These are phyloP conservation scores for Pygocentrus nattereri DNA, from an alignment of 2,797 vertebrate genomes.

Conservation along the genomic window DNA sequence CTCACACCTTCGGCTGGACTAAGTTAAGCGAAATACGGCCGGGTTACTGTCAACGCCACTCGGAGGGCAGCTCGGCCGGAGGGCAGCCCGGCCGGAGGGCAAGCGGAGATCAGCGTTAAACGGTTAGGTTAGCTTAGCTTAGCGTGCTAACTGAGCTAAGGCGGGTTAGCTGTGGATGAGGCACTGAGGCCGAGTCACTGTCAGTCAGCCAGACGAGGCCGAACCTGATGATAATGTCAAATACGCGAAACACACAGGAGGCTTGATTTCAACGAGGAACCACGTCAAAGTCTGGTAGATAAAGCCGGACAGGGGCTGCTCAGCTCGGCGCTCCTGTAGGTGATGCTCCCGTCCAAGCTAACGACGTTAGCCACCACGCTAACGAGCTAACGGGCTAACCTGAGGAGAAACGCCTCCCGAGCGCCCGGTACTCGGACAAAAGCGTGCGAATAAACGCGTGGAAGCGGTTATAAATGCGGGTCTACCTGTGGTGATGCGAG, in stretches of 20 bases:
- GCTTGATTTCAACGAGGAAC: background rate
- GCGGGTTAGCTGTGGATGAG: background rate
- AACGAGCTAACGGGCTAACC: conserved; percentile 30
- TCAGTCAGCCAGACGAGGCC: background rate
- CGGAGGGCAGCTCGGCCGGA: background rate
- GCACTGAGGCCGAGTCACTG: background rate
- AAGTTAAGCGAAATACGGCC: no score
- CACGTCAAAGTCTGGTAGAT: background rate
- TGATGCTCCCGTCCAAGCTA: no score
- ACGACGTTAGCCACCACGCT: no score
- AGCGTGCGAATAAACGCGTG: no score
- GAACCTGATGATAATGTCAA: background rate
- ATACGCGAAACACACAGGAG: background rate
- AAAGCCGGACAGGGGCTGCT: background rate
- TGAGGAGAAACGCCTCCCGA: background rate
- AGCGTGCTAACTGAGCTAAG: background rate
- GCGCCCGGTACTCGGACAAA: background rate
- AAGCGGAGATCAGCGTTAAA: no score
- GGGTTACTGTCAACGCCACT: background rate
- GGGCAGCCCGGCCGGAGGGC: background rate
- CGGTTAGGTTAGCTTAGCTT: no score
- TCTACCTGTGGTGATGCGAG: conserved; percentile 44
- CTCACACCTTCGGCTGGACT: no score
- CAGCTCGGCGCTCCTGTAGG: background rate
- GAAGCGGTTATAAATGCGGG: background rate